Evolutionary conservation across 2,888 invertebrate genomes (phyloP), one percentile per base, ranked within the genome.

Genomic region (Coelopa pilipes): DNA sequence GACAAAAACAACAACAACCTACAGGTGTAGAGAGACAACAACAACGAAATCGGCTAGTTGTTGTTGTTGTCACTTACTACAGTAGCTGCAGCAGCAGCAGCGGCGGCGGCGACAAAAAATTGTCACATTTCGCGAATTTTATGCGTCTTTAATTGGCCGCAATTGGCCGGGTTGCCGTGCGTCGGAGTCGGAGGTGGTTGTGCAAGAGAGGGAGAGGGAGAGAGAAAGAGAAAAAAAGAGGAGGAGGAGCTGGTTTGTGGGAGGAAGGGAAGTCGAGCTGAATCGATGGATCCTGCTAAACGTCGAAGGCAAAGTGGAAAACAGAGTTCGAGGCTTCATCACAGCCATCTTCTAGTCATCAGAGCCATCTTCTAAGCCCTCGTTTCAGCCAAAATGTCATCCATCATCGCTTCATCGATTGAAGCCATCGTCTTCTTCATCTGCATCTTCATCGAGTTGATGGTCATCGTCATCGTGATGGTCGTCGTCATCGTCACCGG

Each of bases 11-110:
- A n/a, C 34, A 45, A 13, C 57, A 59, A 59, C 24, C 12, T 59
- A 59, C 17, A 45, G 34, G 13, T 34, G 34, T 34, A 45, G 21
- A 49, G 1, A 49, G 21, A 60, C 21, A 45, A 55, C 55, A 46
- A 53, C 70, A 75, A 74, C 62, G 60, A 74, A 21, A 65, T 62
- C 62, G 45, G 75, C n/a, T n/a, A n/a, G n/a, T n/a, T n/a, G n/a
- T n/a, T n/a, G n/a, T 34, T 34, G 34, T 7, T 34, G 34, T 7
- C 7, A 34, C 34, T 34, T 34, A 34, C 34, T 34, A 34, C 34
- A 70, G 57, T 63, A 72, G 68, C 72, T 65, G 67, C 24, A 62
- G 65, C 73, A 69, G 74, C 46, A 60, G 75, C 57, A 47, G 55
- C 10, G 62, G 24, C 62, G 63, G 53, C 63, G 62, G 62, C 69